Conservation (phyloP, 1,140 invertebrate species). For the Heliconius hermathena region DNA sequence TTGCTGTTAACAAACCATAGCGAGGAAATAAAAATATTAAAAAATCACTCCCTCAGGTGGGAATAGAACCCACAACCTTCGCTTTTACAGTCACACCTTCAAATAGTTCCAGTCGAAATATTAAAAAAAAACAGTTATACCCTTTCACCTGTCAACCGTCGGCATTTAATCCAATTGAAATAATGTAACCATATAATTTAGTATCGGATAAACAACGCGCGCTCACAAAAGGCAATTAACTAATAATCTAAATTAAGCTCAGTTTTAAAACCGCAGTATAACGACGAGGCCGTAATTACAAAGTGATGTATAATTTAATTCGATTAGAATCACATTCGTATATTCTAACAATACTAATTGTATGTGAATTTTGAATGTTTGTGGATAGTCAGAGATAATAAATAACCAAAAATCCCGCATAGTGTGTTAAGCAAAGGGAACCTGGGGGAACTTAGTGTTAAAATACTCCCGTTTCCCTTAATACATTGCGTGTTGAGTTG, state of each 20-base stretch:
- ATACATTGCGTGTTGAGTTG: too few species aligned
- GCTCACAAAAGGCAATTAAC: constrained; percentile 16
- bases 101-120: too few species aligned
- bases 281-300: constrained; percentile 15
- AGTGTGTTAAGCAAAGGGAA: too few species aligned
- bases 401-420: too few species aligned
- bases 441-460: too few species aligned
- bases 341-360: background rate
- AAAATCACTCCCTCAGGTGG: too few species aligned
- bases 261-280: constrained; percentile 20
- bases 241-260: constrained; percentile 19
- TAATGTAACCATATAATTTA: background rate
- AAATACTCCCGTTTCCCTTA: too few species aligned
- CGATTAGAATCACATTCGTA: constrained; percentile 22
- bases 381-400: too few species aligned
- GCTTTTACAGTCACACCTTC: too few species aligned
- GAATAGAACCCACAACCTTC: too few species aligned
- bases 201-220: background rate
- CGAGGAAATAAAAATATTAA: background rate
- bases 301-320: constrained; percentile 19
- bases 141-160: background rate
- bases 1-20: background rate
- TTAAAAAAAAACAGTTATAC: background rate
- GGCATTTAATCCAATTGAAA: background rate
- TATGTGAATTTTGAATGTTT: background rate